Conservation (phyloP, 92 coral and sea anemone genomes). For the Porites evermanni region DNA sequence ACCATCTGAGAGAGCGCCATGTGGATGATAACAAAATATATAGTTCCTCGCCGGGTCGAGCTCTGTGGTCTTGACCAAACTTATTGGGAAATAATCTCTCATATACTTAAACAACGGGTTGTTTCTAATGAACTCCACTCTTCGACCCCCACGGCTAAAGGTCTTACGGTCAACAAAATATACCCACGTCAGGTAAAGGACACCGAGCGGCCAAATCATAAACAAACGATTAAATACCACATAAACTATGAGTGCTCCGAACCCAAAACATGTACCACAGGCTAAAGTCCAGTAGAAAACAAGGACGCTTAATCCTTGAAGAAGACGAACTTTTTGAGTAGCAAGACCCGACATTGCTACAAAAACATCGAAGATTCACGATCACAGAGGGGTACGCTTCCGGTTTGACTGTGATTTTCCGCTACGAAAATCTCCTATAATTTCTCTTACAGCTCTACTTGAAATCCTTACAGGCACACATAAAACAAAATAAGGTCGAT, state of each 20-base stretch:
- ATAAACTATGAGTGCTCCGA: slow-evolving; percentile 14
- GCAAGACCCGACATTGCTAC: neutral
- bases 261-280: slow-evolving; percentile 1
- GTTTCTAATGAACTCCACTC: slow-evolving; percentile 52
- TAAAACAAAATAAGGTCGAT: too few species aligned
- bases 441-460: too few species aligned
- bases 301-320: slow-evolving; percentile 14
- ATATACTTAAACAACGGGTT: slow-evolving; percentile 44
- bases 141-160: slow-evolving; percentile 56
- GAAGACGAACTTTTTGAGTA: neutral
- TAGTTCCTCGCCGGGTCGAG: slow-evolving; percentile 53
- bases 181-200: slow-evolving; percentile 48
- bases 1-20: slow-evolving; percentile 81
- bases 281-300: slow-evolving; percentile 7
- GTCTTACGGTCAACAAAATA: slow-evolving; percentile 51
- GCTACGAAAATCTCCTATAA: too few species aligned
- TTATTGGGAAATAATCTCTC: slow-evolving; percentile 64
- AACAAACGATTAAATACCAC: neutral
- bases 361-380: too few species aligned
- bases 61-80: slow-evolving; percentile 58
- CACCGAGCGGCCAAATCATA: slow-evolving; percentile 48
- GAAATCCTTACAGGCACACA: too few species aligned
- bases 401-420: too few species aligned
- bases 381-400: too few species aligned
- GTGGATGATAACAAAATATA: slow-evolving; percentile 83